Evolutionary conservation across 2,797 vertebrate genomes (phyloP).

Genomic region (Pangasius macronema): DNA sequence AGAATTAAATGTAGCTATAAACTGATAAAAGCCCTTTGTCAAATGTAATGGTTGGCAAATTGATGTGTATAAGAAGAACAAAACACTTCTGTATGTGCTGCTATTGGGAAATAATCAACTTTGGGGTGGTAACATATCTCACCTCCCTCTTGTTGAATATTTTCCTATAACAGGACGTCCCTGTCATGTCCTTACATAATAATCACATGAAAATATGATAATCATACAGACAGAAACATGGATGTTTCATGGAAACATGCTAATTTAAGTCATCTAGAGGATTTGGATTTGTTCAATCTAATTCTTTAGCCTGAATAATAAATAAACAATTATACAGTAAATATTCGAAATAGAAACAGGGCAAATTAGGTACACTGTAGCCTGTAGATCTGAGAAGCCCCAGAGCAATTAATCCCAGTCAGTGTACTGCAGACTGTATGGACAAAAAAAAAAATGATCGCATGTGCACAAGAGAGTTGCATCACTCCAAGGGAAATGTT

Average conservation of each 20-base stretch:
- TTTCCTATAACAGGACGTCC: background rate
- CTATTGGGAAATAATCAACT: background rate
- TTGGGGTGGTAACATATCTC: no score
- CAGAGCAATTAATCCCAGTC: conserved; percentile 4
- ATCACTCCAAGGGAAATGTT: conserved; percentile 15
- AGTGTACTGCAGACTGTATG: conserved; percentile 16
- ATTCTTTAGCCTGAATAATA: background rate
- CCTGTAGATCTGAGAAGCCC: background rate
- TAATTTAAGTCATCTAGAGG: background rate
- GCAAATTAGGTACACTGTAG: background rate
- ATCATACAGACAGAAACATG: background rate
- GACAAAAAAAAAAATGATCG: conserved; percentile 6
- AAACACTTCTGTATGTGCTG: background rate
- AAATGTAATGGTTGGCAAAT: background rate
- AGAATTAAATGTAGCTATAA: background rate
- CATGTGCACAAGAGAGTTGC: conserved; percentile 18
- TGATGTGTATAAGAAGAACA: background rate
- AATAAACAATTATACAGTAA: background rate
- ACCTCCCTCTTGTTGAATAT: background rate
- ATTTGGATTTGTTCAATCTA: background rate
- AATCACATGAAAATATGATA: background rate
- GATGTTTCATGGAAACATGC: background rate
- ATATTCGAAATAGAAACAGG: background rate
- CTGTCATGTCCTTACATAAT: background rate
- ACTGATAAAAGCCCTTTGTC: background rate